Base-by-base conservation (phyloP, 2,797 vertebrate genomes). In the Falco naumanni region DNA sequence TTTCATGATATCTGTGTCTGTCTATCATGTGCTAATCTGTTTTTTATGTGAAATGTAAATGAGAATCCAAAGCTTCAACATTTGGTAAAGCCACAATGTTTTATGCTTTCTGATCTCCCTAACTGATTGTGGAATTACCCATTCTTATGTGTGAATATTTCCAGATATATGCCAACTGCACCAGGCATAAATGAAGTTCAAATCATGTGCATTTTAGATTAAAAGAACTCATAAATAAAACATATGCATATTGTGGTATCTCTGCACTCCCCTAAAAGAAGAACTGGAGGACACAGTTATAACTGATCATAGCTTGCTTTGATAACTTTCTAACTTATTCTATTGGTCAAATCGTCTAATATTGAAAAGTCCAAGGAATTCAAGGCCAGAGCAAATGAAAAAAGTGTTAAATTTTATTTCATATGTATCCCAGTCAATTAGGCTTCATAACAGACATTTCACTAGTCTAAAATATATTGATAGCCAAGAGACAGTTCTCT, bases 21-120 rank as follows among this genome's bases (percentile, higher is more conserved):
- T 68, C 70, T 91, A 72, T 76, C 20, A 56, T 68, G 17, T 21
- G 16, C 3, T 76, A 70, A 86, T 86, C 25, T 86, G 28, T 9
- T 80, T 87, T 84, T 91, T 37, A 87, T 50, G 10, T 65, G 83
- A 89, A 89, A 95, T 74, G 14, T 56, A 77, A 87, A 94, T 56
- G 15, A 69, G 47, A 71, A 87, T 47, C 31, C 43, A 69, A 94
- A 94, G 33, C 43, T 84, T 90, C 87, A 84, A 31, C 72, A 54
- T 94, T 90, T 90, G 57, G 37, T 84, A 88, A 93, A 68, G 25
- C 6, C 47, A 57, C 41, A 59, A 94, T 94, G 24, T 93, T 96
- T 93, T 86, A 97, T 94, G 93, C 90, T 92, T 93, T 95, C 92
- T 93, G 80, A 96, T 95, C 85, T 97, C n/a, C 24, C 47, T 68